Percentiles rank a stretch among this genome's conserved stretches.
These are phyloP conservation scores for Fringilla coelebs DNA, from an alignment of 2,797 vertebrate genomes.

Conservation along the genomic window DNA sequence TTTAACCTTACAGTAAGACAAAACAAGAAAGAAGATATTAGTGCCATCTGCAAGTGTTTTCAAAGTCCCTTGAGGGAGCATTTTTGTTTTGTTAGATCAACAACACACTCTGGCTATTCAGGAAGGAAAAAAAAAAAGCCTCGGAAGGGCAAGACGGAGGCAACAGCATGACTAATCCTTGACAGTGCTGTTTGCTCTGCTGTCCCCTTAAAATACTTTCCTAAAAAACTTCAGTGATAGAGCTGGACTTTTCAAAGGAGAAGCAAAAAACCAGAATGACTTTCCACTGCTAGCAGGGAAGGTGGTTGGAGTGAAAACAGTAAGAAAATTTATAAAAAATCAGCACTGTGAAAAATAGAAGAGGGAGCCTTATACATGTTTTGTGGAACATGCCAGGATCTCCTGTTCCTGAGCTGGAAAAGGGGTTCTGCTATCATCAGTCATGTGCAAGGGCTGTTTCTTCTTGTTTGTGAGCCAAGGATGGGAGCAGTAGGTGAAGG, in stretches of 20 bases:
- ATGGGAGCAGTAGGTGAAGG: slow-evolving; percentile 62
- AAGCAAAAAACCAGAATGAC: neutral
- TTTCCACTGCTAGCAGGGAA: neutral
- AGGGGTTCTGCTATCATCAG: slow-evolving; percentile 71
- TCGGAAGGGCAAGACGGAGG: neutral
- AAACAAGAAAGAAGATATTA: neutral
- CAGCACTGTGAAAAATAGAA: neutral
- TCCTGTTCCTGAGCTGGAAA: slow-evolving; percentile 72
- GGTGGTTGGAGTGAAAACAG: neutral
- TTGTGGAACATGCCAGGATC: neutral
- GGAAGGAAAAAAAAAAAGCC: neutral
- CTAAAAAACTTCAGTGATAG: neutral
- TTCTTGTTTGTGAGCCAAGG: slow-evolving; percentile 63
- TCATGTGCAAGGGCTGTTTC: slow-evolving; percentile 56
- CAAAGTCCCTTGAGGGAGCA: neutral
- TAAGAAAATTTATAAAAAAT: neutral
- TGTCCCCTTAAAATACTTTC: neutral
- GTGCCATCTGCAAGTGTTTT: neutral
- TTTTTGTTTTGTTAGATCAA: neutral
- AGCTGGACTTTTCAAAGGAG: neutral
- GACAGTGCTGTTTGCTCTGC: neutral
- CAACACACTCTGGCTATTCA: neutral
- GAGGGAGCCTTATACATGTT: neutral
- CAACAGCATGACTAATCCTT: neutral
- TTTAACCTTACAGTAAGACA: neutral